Conservation (phyloP, 1,140 invertebrate genomes). For the Drosophila biarmipes region DNA sequence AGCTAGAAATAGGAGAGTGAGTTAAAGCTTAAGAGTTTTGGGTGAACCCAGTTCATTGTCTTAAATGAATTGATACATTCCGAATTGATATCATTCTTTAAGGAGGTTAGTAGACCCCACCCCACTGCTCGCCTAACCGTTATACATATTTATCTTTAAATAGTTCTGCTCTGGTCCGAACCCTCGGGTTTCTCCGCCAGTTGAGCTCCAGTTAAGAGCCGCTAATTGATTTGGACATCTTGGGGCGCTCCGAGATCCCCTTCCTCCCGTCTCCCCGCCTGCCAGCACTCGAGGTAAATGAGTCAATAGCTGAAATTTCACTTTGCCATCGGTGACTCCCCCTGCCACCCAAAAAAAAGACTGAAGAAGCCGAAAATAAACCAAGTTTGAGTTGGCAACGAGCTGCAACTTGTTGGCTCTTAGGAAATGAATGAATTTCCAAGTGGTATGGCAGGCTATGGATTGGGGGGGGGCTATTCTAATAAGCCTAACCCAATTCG, state of each 20-base stretch:
- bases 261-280: background rate
- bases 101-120: background rate
- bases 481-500: conserved; percentile 42
- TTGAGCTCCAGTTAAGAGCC: conserved; percentile 51
- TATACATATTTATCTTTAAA: conserved; percentile 15
- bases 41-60: background rate
- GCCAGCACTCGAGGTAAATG: conserved; percentile 32
- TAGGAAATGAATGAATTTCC: conserved; percentile 24
- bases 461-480: conserved; percentile 34
- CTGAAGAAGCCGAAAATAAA: background rate
- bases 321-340: conserved; percentile 46
- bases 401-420: conserved; percentile 25
- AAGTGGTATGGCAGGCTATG: background rate
- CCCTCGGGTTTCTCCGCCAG: conserved; percentile 23
- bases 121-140: background rate
- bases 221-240: conserved; percentile 58
- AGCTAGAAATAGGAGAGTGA: background rate
- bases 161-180: conserved; percentile 14
- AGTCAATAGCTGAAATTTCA: conserved; percentile 59
- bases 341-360: background rate
- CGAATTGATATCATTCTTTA: background rate
- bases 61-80: background rate
- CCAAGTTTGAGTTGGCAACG: conserved; percentile 16
- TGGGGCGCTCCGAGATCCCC: conserved; percentile 2
- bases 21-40: background rate